These are phyloP conservation scores for Arothron firmamentum DNA, from an alignment of 2,113 vertebrate genomes.

Conservation along the genomic window DNA sequence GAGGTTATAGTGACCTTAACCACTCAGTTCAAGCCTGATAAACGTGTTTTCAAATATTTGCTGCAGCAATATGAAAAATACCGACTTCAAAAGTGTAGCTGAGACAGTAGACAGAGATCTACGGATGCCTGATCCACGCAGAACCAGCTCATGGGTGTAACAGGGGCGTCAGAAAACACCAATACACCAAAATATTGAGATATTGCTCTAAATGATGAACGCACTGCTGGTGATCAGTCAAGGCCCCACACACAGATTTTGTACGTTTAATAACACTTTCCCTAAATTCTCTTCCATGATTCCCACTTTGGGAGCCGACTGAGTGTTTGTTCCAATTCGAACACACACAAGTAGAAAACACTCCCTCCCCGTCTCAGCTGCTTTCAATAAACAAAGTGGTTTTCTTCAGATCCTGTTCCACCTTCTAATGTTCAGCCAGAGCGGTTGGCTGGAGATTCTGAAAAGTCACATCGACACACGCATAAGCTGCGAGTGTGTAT, in stretches of 20 bases:
- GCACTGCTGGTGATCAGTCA: too few species aligned
- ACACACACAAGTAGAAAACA: conserved; percentile 46
- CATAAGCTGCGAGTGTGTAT: too few species aligned
- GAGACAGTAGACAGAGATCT: too few species aligned
- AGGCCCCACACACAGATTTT: too few species aligned
- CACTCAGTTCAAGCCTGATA: background rate
- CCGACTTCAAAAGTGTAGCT: too few species aligned
- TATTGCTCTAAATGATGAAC: too few species aligned
- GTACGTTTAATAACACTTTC: conserved; percentile 10
- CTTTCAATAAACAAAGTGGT: conserved; percentile 57
- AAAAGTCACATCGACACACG: background rate
- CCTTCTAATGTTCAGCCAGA: conserved; percentile 49
- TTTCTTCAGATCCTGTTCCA: conserved; percentile 50
- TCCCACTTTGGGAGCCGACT: background rate
- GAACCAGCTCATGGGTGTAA: too few species aligned
- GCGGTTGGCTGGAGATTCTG: conserved; percentile 29
- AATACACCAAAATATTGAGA: too few species aligned
- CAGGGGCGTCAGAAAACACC: too few species aligned
- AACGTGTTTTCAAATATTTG: too few species aligned
- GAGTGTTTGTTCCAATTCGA: conserved; percentile 35
- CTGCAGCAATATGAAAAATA: too few species aligned
- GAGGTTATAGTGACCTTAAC: background rate
- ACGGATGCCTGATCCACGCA: too few species aligned
- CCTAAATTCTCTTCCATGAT: background rate
- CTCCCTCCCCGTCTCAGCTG: conserved; percentile 46